Evolutionary conservation across 2,797 vertebrate genomes (phyloP).

Genomic region (Nothura maculosa): DNA sequence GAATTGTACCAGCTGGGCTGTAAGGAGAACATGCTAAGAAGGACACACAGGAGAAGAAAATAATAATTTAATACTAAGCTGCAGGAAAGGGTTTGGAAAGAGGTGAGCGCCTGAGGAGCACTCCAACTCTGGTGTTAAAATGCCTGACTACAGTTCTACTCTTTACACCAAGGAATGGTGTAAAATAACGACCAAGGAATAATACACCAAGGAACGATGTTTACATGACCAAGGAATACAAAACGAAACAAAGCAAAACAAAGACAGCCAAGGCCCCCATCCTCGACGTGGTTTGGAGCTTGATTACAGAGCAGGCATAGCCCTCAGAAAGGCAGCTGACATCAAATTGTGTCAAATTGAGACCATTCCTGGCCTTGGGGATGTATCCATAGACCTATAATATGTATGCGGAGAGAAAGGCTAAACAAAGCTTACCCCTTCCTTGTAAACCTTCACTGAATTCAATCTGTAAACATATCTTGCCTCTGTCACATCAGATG

Average conservation of each 20-base stretch:
- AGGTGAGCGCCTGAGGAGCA: not conserved
- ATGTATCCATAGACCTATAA: not conserved
- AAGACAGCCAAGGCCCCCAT: not conserved
- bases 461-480: not conserved
- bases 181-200: no score
- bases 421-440: not conserved
- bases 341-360: no score
- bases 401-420: no score
- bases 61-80: not conserved
- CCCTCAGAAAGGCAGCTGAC: not conserved
- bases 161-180: not conserved
- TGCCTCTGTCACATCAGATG: not conserved
- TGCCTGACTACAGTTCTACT: not conserved
- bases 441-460: not conserved
- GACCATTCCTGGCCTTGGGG: not conserved
- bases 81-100: not conserved
- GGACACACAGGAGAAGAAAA: conserved; percentile 23
- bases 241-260: not conserved
- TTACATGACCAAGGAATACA: rapidly evolving
- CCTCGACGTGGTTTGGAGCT: not conserved
- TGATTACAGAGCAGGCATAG: not conserved
- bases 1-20: conserved; percentile 67
- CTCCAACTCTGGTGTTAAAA: not conserved
- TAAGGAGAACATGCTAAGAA: conserved; percentile 53
- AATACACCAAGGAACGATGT: no score